These are phyloP conservation scores for Clarias fuscus DNA, from an alignment of 2,797 vertebrate genomes.

Conservation along the genomic window DNA sequence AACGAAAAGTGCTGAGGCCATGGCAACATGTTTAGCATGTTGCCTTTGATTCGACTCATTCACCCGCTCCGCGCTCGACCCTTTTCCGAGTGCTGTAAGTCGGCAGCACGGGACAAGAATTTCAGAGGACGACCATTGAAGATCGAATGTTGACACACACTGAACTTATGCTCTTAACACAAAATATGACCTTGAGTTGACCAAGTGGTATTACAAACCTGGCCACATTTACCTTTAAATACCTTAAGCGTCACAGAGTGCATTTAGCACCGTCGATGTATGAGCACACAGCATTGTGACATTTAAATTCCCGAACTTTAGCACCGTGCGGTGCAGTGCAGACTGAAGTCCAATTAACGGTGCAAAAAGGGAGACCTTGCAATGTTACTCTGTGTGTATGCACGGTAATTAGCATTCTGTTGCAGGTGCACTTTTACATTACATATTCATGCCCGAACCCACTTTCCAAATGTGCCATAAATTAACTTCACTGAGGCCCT, in stretches of 20 bases:
- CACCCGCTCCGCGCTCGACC: not conserved
- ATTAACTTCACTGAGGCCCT: conserved; percentile 74
- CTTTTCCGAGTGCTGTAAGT: not conserved
- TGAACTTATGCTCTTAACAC: not conserved
- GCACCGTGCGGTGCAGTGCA: conserved; percentile 61
- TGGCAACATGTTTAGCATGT: not conserved
- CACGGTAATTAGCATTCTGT: conserved; percentile 78
- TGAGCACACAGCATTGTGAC: conserved; percentile 39
- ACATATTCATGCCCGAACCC: conserved; percentile 76
- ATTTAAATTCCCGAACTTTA: conserved; percentile 58
- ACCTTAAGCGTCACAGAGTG: not conserved
- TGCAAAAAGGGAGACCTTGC: conserved; percentile 66
- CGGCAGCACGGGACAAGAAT: not conserved
- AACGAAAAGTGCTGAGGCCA: not conserved
- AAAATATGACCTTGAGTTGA: conserved; percentile 15
- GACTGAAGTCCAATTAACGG: conserved; percentile 71
- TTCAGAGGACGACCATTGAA: not conserved
- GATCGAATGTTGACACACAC: not conserved
- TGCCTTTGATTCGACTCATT: not conserved
- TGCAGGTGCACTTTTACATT: conserved; percentile 75
- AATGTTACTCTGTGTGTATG: conserved; percentile 29
- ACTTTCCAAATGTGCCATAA: conserved; percentile 78
- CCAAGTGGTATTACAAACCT: conserved; percentile 22
- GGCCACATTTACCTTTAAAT: conserved; percentile 26
- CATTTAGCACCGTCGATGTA: conserved; percentile 9